These are phyloP conservation scores for Galeruca laticollis DNA, from an alignment of 2,888 invertebrate species.

Conservation along the genomic window DNA sequence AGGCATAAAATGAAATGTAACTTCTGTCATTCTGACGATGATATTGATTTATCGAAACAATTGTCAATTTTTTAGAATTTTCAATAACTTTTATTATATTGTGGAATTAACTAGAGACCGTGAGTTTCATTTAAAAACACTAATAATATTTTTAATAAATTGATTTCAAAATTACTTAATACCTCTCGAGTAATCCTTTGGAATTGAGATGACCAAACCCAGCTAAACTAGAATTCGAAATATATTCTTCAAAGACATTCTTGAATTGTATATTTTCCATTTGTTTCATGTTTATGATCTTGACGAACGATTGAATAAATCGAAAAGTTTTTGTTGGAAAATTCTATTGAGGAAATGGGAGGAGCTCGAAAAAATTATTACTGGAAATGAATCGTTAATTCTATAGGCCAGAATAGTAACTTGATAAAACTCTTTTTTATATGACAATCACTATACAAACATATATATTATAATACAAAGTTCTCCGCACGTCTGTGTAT, in stretches of 20 bases:
- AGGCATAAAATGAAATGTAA: too few relatives aligned
- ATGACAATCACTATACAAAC: too few relatives aligned
- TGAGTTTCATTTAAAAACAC: too few relatives aligned
- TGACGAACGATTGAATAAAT: neutral
- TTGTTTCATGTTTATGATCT: conserved; percentile 11
- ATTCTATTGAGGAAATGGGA: conserved; percentile 1
- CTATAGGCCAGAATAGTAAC: neutral
- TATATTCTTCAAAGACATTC: conserved; percentile 17
- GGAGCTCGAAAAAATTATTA: neutral
- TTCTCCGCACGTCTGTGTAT: too few relatives aligned
- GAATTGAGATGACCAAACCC: conserved; percentile 18
- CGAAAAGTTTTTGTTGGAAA: conserved; percentile 1
- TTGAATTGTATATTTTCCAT: neutral
- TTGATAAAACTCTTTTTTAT: neutral
- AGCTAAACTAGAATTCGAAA: conserved; percentile 20
- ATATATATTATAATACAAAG: too few relatives aligned
- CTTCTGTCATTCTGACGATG: too few relatives aligned
- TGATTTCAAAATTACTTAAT: too few relatives aligned
- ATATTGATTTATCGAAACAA: too few relatives aligned
- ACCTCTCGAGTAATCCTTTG: conserved; percentile 7
- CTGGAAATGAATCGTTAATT: neutral
- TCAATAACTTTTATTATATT: too few relatives aligned
- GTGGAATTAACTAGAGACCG: too few relatives aligned
- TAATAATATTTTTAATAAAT: too few relatives aligned
- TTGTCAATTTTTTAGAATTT: too few relatives aligned